phyloP scores from a whole-genome alignment of 2,113 vertebrate genomes.

The Felis chaus region DNA sequence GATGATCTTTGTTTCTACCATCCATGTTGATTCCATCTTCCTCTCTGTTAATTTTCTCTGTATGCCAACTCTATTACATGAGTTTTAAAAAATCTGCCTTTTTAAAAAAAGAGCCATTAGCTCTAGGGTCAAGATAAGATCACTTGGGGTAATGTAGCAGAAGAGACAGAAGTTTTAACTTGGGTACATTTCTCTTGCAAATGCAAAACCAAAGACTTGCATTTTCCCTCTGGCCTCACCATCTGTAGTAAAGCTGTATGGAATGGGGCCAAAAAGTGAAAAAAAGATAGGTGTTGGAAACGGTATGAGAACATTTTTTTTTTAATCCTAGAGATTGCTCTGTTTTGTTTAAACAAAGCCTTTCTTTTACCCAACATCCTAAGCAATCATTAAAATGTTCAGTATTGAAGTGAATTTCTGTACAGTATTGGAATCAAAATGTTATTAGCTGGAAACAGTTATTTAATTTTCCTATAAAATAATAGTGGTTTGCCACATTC shows the following conservation, averaged over 20 bases:
- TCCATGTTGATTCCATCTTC: not conserved
- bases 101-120: not conserved
- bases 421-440: not conserved
- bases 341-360: slow-evolving; percentile 17
- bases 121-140: not conserved
- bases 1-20: not conserved
- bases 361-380: slow-evolving; percentile 18
- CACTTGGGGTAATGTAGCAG: not conserved
- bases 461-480: slow-evolving; percentile 9
- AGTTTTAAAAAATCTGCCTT: not conserved
- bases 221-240: not conserved
- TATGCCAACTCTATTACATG: not conserved
- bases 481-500: not conserved
- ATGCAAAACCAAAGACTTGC: not conserved
- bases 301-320: not conserved
- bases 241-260: slow-evolving; percentile 61
- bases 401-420: not conserved
- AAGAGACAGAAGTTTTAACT: not conserved
- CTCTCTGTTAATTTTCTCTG: not conserved
- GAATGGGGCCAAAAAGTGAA: slow-evolving; percentile 26
- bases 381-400: not conserved
- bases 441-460: not conserved
- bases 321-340: not conserved
- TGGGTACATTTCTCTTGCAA: not conserved
- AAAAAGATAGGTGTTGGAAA: slow-evolving; percentile 44